These are phyloP conservation scores for Anser cygnoides DNA, from an alignment of 2,113 vertebrate species.

Conservation along the genomic window DNA sequence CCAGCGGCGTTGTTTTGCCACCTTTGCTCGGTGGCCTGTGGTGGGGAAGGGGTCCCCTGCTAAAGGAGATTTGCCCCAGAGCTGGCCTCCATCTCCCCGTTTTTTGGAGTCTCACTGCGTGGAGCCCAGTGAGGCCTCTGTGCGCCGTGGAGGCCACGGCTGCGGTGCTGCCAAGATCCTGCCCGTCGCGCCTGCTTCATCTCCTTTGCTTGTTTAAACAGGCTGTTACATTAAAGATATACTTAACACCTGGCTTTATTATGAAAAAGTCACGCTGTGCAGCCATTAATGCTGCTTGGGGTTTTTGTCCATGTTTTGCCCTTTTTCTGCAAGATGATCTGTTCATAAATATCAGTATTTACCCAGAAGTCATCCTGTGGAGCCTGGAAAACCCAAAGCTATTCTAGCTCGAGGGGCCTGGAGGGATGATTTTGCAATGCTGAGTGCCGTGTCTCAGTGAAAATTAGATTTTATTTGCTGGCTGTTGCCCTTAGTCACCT, in stretches of 20 bases:
- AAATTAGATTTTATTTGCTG: neutral
- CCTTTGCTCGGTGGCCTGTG: neutral
- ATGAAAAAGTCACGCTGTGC: neutral
- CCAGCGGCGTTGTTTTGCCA: too few species aligned
- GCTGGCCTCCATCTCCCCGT: neutral
- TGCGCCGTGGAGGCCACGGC: fast-evolving
- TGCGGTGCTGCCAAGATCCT: neutral
- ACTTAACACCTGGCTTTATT: neutral
- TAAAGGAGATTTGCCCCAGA: neutral
- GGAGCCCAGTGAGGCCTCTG: neutral
- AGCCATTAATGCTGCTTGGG: neutral
- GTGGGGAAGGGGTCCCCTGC: too few species aligned
- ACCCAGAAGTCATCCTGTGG: neutral
- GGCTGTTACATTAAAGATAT: neutral
- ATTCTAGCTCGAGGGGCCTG: neutral
- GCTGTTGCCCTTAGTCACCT: neutral
- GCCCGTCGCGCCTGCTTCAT: fast-evolving
- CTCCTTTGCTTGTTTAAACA: neutral
- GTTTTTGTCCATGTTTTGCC: neutral
- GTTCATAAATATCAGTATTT: neutral
- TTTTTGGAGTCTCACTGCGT: neutral
- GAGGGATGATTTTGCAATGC: neutral
- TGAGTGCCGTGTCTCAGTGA: neutral
- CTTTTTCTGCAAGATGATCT: neutral
- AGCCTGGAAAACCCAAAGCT: neutral